phyloP scores from a whole-genome alignment of 2,797 vertebrate species.

The Malacoraja senta region DNA sequence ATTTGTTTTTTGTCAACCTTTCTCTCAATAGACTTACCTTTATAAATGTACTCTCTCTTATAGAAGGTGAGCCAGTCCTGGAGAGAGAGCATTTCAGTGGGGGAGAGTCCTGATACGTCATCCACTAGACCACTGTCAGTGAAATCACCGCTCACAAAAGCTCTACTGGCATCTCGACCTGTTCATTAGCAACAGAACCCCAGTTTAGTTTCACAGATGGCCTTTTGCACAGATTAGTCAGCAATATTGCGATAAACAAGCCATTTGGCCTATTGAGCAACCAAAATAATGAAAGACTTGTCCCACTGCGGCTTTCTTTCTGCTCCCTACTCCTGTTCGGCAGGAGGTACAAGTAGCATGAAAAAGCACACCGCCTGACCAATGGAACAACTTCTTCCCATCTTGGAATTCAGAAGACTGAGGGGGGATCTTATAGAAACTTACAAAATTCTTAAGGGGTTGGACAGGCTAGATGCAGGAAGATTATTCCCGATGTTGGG shows the following conservation, averaged over 20 bases:
- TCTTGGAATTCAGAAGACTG: too few species aligned
- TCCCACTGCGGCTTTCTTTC: too few species aligned
- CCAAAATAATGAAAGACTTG: too few species aligned
- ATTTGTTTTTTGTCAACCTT: background rate
- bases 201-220: background rate
- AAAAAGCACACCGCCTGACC: too few species aligned
- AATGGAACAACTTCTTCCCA: too few species aligned
- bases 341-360: too few species aligned
- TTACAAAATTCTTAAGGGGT: too few species aligned
- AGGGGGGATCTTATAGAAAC: too few species aligned
- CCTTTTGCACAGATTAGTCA: background rate
- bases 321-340: too few species aligned
- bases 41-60: conserved; percentile 59
- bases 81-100: conserved; percentile 65
- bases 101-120: conserved; percentile 68
- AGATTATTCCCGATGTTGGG: too few species aligned
- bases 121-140: conserved; percentile 69
- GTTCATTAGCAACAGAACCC: background rate
- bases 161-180: conserved; percentile 80
- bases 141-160: conserved; percentile 85
- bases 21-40: conserved; percentile 62
- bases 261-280: too few species aligned
- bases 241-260: background rate
- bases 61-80: conserved; percentile 82
- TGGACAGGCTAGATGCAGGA: too few species aligned